A percentile compares a stretch with the other conserved stretches of the same genome.
Conservation (phyloP, 2,888 invertebrate genomes). For the Ophioninae sp. region DNA sequence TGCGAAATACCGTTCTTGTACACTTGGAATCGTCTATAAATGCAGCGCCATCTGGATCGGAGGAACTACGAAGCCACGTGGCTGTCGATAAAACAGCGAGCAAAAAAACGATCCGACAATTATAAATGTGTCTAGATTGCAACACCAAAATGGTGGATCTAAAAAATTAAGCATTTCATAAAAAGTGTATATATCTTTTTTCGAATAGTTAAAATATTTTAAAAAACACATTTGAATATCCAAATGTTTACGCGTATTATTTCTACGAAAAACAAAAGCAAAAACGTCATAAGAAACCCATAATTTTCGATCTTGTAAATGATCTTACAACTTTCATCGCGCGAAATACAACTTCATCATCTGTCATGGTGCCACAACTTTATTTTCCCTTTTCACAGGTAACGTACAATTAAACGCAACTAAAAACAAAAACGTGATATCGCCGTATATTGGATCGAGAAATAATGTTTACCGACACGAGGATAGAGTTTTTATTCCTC, state of each 20-base stretch:
- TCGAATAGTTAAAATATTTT: too few species aligned
- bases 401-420: conserved; percentile 69
- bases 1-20: neutral
- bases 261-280: too few species aligned
- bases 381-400: conserved; percentile 73
- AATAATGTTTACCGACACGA: conserved; percentile 26
- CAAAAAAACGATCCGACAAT: neutral
- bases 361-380: conserved; percentile 32
- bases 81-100: conserved; percentile 43
- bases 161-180: too few species aligned
- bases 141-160: too few species aligned
- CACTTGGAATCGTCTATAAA: conserved; percentile 44
- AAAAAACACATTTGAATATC: too few species aligned
- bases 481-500: neutral
- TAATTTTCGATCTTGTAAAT: too few species aligned
- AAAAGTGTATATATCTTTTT: too few species aligned
- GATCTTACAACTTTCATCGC: neutral
- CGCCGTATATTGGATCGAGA: conserved; percentile 37
- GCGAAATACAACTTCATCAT: neutral
- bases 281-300: too few species aligned
- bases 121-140: too few species aligned
- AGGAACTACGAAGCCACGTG: conserved; percentile 29
- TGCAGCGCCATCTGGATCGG: conserved; percentile 14
- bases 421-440: conserved; percentile 34
- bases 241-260: too few species aligned